Evolutionary conservation across 1,140 invertebrate species (phyloP), one percentile per base, ranked within the genome.

Genomic region (Drosophila littoralis): DNA sequence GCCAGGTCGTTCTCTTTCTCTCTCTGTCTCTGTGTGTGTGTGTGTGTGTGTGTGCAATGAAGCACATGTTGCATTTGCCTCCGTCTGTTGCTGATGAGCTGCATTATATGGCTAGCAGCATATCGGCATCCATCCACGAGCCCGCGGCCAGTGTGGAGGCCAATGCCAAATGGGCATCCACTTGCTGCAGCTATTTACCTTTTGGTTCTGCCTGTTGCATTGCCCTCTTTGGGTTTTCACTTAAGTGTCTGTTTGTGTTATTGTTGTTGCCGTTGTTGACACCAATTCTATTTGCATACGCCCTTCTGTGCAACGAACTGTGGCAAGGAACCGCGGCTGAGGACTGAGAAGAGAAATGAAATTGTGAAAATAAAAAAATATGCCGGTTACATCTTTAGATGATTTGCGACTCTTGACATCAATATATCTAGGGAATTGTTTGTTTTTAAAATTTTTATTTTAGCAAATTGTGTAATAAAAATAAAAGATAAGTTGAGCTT

Each of bases 61-160:
- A 81, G 79, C 83, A 86, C 83, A 86, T 88, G 82, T 88, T 88
- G 83, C 83, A 86, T 86, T 88, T 86, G 83, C 83, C 79, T 81
- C 67, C 59, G 70, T 59, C 83, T 69, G 79, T 80, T 73, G 69
- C 82, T 88, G 83, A 88, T 86, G 83, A 86, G 79, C 83, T 79
- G 83, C 83, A 86, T 86, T 86, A 86, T 86, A 83, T 83, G 83
- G 83, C 83, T 86, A 76, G 65, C 79, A 42, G 67, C 70, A 74
- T 80, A 88, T 86, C 65, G 65, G 50, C 71, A 74, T 69, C 57
- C 51, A 57, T 52, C 36, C 67, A 61, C 64, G 82, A 77, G 76
- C 75, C 79, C 79, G 60, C 69, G 51, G 60, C 65, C 32, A 63
- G 66, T 68, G 77, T 68, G 50, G 60, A 77, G 82, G 72, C 75